phyloP scores from a whole-genome alignment of 1,140 invertebrate genomes.

The Helicoverpa armigera region DNA sequence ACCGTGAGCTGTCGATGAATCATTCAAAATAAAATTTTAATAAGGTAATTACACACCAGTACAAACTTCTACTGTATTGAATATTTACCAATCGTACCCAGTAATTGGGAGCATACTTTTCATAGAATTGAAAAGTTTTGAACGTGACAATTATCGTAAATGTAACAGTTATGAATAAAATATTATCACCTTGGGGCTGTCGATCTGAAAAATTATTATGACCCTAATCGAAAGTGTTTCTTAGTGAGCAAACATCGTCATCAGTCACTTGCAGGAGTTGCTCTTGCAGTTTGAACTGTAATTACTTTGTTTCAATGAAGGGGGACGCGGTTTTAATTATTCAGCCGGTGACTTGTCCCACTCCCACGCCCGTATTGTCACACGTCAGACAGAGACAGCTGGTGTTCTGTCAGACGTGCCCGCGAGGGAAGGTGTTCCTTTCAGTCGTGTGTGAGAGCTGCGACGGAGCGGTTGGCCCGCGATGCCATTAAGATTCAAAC shows the following conservation, averaged over 20 bases:
- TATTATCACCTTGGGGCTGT: constrained; percentile 60
- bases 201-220: constrained; percentile 70
- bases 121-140: constrained; percentile 66
- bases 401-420: constrained; percentile 50
- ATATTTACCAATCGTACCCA: constrained; percentile 47
- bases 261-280: constrained; percentile 69
- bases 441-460: constrained; percentile 73
- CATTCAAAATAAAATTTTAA: constrained; percentile 48
- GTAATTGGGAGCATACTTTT: constrained; percentile 58
- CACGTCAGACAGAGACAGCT: constrained; percentile 59
- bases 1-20: constrained; percentile 27
- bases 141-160: constrained; percentile 73
- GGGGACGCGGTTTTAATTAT: constrained; percentile 75
- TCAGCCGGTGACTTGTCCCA: constrained; percentile 69
- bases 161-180: constrained; percentile 71
- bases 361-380: constrained; percentile 35
- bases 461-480: constrained; percentile 74
- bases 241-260: constrained; percentile 67
- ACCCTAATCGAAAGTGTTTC: constrained; percentile 70
- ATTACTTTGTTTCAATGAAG: constrained; percentile 76
- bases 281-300: constrained; percentile 71
- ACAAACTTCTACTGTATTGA: constrained; percentile 42
- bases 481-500: constrained; percentile 74
- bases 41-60: constrained; percentile 46
- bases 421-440: constrained; percentile 48